Base-by-base conservation (phyloP, 2,113 vertebrate genomes). In the Periophthalmus modestus region DNA sequence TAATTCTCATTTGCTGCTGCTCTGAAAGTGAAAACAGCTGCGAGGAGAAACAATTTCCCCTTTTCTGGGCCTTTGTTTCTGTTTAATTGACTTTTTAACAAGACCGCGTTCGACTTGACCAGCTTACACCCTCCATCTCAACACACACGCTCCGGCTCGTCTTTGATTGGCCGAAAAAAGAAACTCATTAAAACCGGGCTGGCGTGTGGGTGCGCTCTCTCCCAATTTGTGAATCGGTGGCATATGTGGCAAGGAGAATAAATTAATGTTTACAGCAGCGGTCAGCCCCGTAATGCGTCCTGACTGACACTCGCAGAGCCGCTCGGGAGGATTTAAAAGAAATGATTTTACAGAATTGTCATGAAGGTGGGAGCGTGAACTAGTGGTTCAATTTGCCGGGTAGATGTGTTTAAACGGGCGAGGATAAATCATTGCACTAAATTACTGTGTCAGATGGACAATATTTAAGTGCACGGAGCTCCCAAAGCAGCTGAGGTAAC, bases 1-100 rank as follows among this genome's bases (percentile, higher is more conserved):
- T 88, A 85, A 87, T 86, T 61, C 72, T 84, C 83, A 76, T 86
- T 88, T 55, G 52, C 76, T 3, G 24, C 75, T 19, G 78, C 76
- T 77, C 73, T 74, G 82, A 69, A 78, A 86, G 70, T 1, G 33
- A 75, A 86, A 85, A 75, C 75, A 78, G 74, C 80, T 85, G 70
- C 66, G 19, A 82, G 85, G 80, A 84, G 79, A 84, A 86, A 80
- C 72, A 76, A 73, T 62, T 54, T 65, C 52, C 68, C 74, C 14
- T 46, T 48, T 33, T 19, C 68, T 71, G 46, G 21, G 10, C 81
- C 85, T 88, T 92, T 92, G 89, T 91, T 89, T 89, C 83, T 75
- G 75, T 90, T 91, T 92, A 92, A 93, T 92, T 89, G 87, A 90
- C 87, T 91, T 93, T 93, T 93, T 93, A 92, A 92, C 87, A 82